phyloP scores from a whole-genome alignment of 2,113 vertebrate species.

The Arizona elegans region DNA sequence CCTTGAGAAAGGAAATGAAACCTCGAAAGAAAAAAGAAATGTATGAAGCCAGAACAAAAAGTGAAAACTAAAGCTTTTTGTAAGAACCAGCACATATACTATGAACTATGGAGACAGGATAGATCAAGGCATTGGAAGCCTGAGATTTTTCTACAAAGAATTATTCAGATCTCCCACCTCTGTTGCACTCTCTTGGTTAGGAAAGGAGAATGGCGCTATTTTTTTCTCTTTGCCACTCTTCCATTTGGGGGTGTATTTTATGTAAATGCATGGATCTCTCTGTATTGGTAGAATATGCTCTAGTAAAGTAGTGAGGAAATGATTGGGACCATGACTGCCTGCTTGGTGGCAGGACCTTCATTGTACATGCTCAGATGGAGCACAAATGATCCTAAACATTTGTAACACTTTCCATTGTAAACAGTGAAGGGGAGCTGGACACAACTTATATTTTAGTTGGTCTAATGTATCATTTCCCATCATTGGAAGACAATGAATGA shows the following conservation, averaged over 20 bases:
- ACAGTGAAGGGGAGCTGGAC: neutral
- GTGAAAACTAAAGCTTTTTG: neutral
- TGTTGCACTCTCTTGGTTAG: neutral
- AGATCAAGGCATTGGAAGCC: neutral
- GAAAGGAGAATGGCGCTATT: neutral
- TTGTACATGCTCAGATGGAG: neutral
- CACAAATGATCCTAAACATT: neutral
- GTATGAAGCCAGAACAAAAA: neutral
- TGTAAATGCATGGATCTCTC: neutral
- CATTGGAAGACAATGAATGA: neutral
- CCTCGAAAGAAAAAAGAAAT: neutral
- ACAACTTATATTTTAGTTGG: neutral
- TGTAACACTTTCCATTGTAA: neutral
- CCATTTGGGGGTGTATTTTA: neutral
- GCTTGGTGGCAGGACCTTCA: neutral
- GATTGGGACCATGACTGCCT: neutral
- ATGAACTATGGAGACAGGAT: neutral
- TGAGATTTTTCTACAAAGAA: neutral
- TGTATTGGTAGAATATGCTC: neutral
- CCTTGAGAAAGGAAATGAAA: neutral
- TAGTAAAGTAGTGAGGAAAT: neutral
- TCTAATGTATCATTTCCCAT: neutral
- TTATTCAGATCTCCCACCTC: neutral
- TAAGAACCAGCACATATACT: neutral
- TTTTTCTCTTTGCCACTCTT: neutral